These are phyloP conservation scores for Syngnathoides biaculeatus DNA, from an alignment of 2,113 vertebrate species.

Conservation along the genomic window DNA sequence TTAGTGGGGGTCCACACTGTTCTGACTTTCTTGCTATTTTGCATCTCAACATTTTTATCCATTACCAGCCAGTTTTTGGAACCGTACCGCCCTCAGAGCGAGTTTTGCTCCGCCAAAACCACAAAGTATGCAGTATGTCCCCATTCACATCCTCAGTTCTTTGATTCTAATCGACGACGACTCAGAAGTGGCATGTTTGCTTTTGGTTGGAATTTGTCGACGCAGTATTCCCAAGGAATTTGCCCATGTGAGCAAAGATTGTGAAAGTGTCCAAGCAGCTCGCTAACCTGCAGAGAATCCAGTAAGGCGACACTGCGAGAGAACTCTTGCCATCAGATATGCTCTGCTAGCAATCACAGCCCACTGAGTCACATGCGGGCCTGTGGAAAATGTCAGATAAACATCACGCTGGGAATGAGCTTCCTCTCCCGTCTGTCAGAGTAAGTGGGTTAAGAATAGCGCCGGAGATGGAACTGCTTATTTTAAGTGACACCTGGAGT, in stretches of 20 bases:
- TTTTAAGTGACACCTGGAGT: slow-evolving; percentile 58
- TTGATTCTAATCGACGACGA: neutral
- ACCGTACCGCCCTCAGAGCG: neutral
- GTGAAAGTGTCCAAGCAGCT: slow-evolving; percentile 21
- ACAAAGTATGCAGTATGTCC: neutral
- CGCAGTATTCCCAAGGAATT: neutral
- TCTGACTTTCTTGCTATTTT: neutral
- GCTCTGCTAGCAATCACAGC: slow-evolving; percentile 57
- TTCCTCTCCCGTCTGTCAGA: slow-evolving; percentile 38
- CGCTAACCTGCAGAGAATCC: slow-evolving; percentile 27
- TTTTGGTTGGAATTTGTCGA: neutral
- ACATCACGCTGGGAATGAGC: slow-evolving; percentile 62
- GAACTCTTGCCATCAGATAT: slow-evolving; percentile 30
- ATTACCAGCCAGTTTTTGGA: neutral
- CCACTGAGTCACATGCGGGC: slow-evolving; percentile 49
- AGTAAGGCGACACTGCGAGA: slow-evolving; percentile 38
- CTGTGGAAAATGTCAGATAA: slow-evolving; percentile 69
- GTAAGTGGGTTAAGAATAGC: slow-evolving; percentile 66
- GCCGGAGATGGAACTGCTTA: slow-evolving; percentile 54
- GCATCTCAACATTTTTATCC: neutral
- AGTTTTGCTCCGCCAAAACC: neutral
- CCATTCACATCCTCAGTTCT: neutral
- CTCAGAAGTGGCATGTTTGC: neutral
- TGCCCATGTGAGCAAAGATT: neutral
- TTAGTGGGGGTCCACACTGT: neutral